phyloP scores from a whole-genome alignment of 2,113 vertebrate species.

The Taxidea taxus region DNA sequence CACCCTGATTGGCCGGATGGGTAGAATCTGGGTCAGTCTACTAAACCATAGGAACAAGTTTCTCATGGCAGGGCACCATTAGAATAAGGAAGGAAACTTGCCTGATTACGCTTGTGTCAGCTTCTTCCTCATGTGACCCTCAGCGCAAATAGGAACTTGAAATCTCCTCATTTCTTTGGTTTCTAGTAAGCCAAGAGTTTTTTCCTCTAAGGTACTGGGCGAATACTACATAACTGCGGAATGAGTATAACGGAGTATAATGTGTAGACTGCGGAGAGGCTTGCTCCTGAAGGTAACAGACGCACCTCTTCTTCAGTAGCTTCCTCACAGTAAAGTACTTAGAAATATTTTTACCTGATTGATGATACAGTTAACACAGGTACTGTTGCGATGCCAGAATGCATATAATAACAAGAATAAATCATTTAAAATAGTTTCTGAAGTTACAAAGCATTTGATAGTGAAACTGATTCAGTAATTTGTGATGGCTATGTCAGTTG shows the following conservation, averaged over 20 bases:
- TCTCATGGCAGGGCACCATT: neutral
- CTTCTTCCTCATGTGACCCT: neutral
- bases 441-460: neutral
- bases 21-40: neutral
- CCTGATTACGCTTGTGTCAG: neutral
- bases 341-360: neutral
- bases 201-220: neutral
- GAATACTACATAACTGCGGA: neutral
- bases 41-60: neutral
- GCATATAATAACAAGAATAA: neutral
- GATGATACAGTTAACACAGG: neutral
- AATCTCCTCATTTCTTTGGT: constrained; percentile 13
- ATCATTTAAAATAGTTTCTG: neutral
- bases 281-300: neutral
- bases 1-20: neutral
- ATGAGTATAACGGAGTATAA: neutral
- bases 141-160: neutral
- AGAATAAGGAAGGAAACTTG: neutral
- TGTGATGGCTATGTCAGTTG: neutral
- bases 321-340: neutral
- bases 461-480: neutral
- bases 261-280: neutral
- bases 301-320: neutral
- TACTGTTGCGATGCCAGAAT: neutral
- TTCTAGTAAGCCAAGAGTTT: neutral